phyloP scores from a whole-genome alignment of 1,140 invertebrate species.

The Camponotus vicinus region DNA sequence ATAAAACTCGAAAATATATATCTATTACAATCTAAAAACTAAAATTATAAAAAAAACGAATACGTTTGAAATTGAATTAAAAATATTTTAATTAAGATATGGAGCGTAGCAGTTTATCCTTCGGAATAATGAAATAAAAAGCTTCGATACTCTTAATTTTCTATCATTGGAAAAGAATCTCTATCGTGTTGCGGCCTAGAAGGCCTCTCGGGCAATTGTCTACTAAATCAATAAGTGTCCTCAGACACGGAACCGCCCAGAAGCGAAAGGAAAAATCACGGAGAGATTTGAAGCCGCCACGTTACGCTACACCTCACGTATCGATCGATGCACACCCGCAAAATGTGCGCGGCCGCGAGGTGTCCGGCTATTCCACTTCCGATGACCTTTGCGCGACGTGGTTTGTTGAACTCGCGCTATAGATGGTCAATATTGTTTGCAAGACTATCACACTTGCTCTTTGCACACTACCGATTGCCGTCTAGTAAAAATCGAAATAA shows the following conservation, averaged over 20 bases:
- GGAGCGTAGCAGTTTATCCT: neutral
- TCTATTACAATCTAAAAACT: neutral
- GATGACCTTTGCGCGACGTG: constrained; percentile 25
- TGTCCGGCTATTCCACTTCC: constrained; percentile 51
- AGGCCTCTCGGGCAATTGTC: constrained; percentile 65
- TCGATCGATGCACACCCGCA: constrained; percentile 47
- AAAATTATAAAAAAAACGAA: neutral
- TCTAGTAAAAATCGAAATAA: neutral
- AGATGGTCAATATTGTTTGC: constrained; percentile 56
- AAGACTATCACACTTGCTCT: constrained; percentile 41
- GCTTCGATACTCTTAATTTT: neutral
- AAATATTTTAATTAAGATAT: constrained; percentile 1
- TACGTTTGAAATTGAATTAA: neutral
- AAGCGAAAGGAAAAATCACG: constrained; percentile 42
- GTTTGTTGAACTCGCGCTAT: constrained; percentile 56
- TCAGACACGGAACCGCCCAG: constrained; percentile 48
- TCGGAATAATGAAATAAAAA: neutral
- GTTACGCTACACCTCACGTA: neutral
- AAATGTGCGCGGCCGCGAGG: constrained; percentile 24
- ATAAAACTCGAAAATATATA: neutral
- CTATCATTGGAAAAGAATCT: constrained; percentile 37
- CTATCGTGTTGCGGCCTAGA: constrained; percentile 23
- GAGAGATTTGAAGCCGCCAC: constrained; percentile 35
- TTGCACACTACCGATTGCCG: neutral
- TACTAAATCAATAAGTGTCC: constrained; percentile 73